Percentiles rank a stretch among this genome's conserved stretches.
Conservation (phyloP, 2,113 vertebrate species). For the Ptyas mucosa region DNA sequence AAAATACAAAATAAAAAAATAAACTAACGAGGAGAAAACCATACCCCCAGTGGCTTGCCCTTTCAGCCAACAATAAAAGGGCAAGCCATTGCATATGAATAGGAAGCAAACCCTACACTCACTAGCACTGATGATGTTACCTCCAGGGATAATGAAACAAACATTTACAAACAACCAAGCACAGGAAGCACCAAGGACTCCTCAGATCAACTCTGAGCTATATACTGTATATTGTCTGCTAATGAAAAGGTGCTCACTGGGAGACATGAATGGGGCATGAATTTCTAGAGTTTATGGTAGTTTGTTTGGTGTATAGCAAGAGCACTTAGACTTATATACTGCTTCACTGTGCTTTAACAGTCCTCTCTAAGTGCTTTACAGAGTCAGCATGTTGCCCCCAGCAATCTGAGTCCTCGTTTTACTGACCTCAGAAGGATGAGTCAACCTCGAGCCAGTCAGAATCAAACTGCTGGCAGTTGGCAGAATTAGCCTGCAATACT, state of each 20-base stretch:
- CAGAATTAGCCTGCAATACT: background rate
- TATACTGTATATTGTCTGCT: background rate
- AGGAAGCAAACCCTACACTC: no score
- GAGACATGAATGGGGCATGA: background rate
- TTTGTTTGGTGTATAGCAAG: background rate
- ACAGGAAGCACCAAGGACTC: no score
- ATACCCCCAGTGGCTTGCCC: no score
- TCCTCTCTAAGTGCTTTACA: background rate
- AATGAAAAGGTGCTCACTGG: background rate
- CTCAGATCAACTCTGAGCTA: background rate
- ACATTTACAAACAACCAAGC: no score
- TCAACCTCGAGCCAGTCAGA: background rate
- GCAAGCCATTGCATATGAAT: no score
- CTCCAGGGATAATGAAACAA: no score
- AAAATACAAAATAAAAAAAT: no score
- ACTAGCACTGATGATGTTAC: no score
- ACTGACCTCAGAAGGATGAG: background rate
- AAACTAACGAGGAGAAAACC: no score
- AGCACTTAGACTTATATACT: background rate
- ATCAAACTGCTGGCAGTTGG: background rate
- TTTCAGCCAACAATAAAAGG: no score
- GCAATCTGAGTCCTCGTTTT: background rate
- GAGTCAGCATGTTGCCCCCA: background rate
- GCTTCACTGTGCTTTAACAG: background rate
- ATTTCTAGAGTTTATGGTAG: background rate